These are phyloP conservation scores for Paragorgia papillata DNA, from an alignment of 92 coral and sea anemone genomes.

Conservation along the genomic window DNA sequence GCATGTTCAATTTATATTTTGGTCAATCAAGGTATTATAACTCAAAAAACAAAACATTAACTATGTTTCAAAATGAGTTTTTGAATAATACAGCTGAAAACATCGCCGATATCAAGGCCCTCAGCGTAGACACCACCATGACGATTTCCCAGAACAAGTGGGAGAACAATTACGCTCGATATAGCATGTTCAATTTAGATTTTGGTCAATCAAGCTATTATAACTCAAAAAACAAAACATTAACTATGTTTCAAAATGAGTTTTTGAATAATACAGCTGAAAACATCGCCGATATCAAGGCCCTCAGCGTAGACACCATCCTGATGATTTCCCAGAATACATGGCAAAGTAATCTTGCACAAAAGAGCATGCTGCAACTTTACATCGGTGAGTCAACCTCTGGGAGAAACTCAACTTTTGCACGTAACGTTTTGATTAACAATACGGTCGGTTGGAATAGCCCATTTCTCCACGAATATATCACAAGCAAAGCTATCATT, in stretches of 20 bases:
- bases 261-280: slow-evolving; percentile 7
- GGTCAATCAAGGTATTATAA: no score
- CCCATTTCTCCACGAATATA: neutral
- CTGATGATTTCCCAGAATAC: neutral
- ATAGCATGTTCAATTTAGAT: neutral
- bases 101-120: no score
- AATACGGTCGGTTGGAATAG: neutral
- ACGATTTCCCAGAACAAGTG: neutral
- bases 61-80: no score
- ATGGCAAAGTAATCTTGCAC: neutral
- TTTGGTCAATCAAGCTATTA: neutral
- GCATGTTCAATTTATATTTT: no score
- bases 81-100: no score
- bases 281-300: slow-evolving; percentile 3
- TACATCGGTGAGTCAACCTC: neutral
- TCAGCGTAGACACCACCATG: no score
- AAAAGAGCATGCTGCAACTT: neutral
- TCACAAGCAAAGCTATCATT: neutral
- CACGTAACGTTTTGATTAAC: neutral
- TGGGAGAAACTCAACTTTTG: neutral
- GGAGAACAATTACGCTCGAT: neutral
- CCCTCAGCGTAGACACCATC: neutral
- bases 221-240: neutral
- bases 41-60: no score
- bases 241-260: neutral